phyloP scores from a whole-genome alignment of 2,888 invertebrate genomes.

The Fragum fragum region DNA sequence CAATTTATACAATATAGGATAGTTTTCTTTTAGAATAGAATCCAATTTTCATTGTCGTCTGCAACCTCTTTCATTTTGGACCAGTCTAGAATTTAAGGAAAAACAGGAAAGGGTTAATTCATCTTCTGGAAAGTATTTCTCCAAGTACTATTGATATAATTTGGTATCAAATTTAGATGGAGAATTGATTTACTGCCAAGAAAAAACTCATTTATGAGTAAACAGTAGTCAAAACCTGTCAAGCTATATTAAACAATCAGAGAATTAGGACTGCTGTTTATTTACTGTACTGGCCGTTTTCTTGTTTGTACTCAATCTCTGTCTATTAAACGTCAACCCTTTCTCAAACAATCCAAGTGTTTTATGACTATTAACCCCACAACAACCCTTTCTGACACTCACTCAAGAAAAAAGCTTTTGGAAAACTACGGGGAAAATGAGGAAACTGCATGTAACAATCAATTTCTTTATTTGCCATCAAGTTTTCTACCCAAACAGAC shows the following conservation, averaged over 20 bases:
- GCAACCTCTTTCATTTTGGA: no score
- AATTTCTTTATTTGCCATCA: conserved; percentile 1
- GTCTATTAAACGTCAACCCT: not conserved
- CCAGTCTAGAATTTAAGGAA: no score
- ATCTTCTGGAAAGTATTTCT: not conserved
- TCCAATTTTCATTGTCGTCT: no score
- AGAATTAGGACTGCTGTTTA: not conserved
- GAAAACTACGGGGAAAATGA: not conserved
- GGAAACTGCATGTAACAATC: not conserved
- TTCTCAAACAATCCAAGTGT: not conserved
- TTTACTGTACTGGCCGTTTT: not conserved
- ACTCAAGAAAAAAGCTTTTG: no score
- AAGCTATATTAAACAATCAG: conserved; percentile 16
- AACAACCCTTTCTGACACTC: no score
- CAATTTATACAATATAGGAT: no score
- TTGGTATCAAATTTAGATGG: conserved; percentile 21
- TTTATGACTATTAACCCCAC: not conserved
- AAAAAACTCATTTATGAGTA: conserved; percentile 18
- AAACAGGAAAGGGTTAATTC: no score
- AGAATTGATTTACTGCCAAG: conserved; percentile 21
- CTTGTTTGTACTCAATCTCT: not conserved
- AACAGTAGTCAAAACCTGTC: conserved; percentile 22
- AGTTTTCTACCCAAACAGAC: no score
- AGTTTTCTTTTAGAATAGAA: no score
- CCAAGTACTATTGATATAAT: conserved; percentile 7